These are phyloP conservation scores for Phoebastria nigripes DNA, from an alignment of 2,797 vertebrate genomes.

Conservation along the genomic window DNA sequence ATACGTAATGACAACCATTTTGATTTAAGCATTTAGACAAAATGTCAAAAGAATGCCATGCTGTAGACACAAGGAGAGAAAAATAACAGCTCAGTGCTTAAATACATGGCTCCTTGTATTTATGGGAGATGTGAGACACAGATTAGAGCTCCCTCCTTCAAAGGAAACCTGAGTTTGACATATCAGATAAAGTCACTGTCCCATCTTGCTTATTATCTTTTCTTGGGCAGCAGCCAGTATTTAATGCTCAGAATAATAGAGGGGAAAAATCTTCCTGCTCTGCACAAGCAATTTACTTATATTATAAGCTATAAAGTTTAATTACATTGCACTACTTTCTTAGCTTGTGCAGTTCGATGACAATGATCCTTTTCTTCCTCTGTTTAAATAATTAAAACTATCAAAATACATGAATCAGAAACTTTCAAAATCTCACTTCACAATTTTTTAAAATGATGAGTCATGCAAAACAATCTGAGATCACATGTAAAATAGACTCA, in stretches of 20 bases:
- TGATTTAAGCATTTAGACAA: slow-evolving; percentile 20
- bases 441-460: neutral
- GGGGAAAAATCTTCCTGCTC: neutral
- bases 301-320: slow-evolving; percentile 23
- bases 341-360: neutral
- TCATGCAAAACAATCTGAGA: neutral
- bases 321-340: slow-evolving; percentile 1
- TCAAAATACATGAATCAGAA: neutral
- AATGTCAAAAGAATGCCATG: neutral
- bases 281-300: slow-evolving; percentile 24
- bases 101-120: neutral
- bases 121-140: neutral
- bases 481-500: neutral
- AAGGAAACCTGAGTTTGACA: slow-evolving; percentile 12
- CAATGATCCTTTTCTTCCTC: neutral
- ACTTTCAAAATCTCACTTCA: neutral
- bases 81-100: neutral
- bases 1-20: neutral
- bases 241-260: slow-evolving; percentile 30
- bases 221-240: slow-evolving; percentile 1
- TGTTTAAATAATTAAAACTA: slow-evolving; percentile 6
- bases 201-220: slow-evolving; percentile 17
- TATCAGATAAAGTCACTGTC: neutral
- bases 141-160: neutral
- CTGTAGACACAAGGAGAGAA: neutral